Conservation (phyloP, 2,797 vertebrate genomes). For the Lutjanus argentimaculatus region DNA sequence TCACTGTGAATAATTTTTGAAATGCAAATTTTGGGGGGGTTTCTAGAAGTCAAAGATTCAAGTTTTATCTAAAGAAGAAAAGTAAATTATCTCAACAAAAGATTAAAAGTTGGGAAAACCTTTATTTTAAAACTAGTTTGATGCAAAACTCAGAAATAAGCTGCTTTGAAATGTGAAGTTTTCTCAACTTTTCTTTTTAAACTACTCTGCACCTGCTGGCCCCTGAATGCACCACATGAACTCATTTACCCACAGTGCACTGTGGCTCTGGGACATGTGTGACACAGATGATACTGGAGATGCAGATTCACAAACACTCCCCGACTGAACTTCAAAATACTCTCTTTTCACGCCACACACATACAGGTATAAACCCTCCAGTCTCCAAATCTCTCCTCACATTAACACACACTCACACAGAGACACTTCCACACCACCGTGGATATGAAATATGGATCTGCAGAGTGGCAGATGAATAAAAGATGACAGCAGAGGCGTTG, state of each 20-base stretch:
- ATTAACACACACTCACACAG: constrained; percentile 24
- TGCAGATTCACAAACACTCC: constrained; percentile 2
- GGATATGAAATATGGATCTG: constrained; percentile 66
- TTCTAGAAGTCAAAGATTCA: too few relatives aligned
- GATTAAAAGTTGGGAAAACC: too few relatives aligned
- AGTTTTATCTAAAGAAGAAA: too few relatives aligned
- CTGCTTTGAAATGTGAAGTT: too few relatives aligned
- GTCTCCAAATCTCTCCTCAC: not conserved
- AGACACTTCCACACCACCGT: constrained; percentile 28
- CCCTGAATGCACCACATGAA: not conserved
- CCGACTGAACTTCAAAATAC: not conserved
- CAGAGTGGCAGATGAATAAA: constrained; percentile 72
- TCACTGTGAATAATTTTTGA: too few relatives aligned
- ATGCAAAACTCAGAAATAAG: too few relatives aligned
- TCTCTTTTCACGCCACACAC: not conserved
- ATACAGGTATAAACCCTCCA: not conserved
- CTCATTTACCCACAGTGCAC: constrained; percentile 38
- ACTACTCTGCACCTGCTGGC: not conserved
- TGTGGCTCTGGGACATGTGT: constrained; percentile 5
- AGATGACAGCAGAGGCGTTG: constrained; percentile 57
- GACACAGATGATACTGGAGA: constrained; percentile 12
- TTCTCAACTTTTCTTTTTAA: too few relatives aligned
- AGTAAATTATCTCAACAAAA: too few relatives aligned
- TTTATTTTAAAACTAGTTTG: too few relatives aligned
- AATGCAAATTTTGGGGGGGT: too few relatives aligned